Base-by-base conservation (phyloP, 1,140 invertebrate genomes). In the Hylaeus anthracinus region DNA sequence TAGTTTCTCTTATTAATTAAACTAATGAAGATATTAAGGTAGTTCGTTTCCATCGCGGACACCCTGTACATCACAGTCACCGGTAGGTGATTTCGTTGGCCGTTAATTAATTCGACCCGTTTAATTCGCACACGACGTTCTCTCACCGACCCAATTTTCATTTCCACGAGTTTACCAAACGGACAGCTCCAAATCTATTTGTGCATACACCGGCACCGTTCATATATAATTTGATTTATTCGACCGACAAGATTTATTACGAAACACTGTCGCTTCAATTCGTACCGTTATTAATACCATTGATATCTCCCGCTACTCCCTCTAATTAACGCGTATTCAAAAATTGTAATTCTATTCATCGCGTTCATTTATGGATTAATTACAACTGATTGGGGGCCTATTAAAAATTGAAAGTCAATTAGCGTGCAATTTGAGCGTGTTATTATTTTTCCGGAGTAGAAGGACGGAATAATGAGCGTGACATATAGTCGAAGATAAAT, bases 51-150 rank as follows among this genome's bases (percentile, higher is more conserved):
- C 39, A 64, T 71, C 45, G 67, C 26, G 51, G 48, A 14, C 66
- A 14, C 51, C 55, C 66, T 75, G 66, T 73, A 73, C 58, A 73
- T 51, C 9, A 37, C 39, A 61, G 43, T 26, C 41, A 70, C 51
- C 41, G n/a, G 60, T 43, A 55, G 51, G 61, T 65, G 63, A 79
- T 79, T 79, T 66, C 72, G 37, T 14, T 39, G 64, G 41, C 45
- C 64, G 72, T 67, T 80, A 80, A 80, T 75, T 80, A 80, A 80
- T 67, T 67, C 72, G 72, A 67, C 55, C 72, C 64, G 53, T 75
- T 80, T 80, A 75, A 74, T 67, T 69, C 64, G 48, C 63, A 66
- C 56, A 80, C 26, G 67, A 58, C 2, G 72, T 58, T 75, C 72
- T 51, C 60, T 64, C 26, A 75, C 51, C 75, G 64, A 80, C 79